phyloP scores from a whole-genome alignment of 2,113 vertebrate genomes.

The Dryoscopus gambensis region DNA sequence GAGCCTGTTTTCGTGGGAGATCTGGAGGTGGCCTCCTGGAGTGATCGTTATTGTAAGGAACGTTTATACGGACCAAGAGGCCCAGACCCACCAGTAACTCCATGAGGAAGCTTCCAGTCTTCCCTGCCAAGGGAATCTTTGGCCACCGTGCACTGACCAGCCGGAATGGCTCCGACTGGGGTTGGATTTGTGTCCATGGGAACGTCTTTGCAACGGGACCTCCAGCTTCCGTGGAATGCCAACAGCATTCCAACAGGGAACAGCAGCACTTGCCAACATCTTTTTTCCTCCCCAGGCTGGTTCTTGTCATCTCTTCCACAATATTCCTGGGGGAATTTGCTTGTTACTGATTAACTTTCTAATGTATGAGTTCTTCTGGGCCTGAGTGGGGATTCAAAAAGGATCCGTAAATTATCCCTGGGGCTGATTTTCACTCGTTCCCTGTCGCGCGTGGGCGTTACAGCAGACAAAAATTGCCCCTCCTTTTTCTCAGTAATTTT shows the following conservation, averaged over 20 bases:
- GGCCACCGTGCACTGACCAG: background rate
- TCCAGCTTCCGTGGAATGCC: background rate
- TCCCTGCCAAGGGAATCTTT: background rate
- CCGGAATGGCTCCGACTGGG: background rate
- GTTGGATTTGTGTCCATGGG: background rate
- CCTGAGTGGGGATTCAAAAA: background rate
- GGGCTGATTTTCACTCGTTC: background rate
- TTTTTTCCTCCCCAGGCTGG: background rate
- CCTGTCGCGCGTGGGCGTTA: background rate
- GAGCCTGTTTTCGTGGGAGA: background rate
- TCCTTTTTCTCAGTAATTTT: conserved; percentile 23
- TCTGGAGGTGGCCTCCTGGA: background rate
- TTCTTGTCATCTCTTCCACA: background rate
- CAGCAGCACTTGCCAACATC: rapidly evolving
- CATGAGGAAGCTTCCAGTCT: background rate
- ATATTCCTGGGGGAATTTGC: background rate
- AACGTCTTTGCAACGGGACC: background rate
- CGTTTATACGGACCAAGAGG: background rate
- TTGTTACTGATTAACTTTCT: background rate
- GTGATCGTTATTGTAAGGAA: background rate
- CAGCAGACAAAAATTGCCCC: background rate
- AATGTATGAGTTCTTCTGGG: background rate
- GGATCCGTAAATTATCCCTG: background rate
- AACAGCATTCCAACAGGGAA: background rate
- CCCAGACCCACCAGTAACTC: background rate